Evolutionary conservation across 2,888 invertebrate species (phyloP).

Genomic region (Trisateles emortualis): DNA sequence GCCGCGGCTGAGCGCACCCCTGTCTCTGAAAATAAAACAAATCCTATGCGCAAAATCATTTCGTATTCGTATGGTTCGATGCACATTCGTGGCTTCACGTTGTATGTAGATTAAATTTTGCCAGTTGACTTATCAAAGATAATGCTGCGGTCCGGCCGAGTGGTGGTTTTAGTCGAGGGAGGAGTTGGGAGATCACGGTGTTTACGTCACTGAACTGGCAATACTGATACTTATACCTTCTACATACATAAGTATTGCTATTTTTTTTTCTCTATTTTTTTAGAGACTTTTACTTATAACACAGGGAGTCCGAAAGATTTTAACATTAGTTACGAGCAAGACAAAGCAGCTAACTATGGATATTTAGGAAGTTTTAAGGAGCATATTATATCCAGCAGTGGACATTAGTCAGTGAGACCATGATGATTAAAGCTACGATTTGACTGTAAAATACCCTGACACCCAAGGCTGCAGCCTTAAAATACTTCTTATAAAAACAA

Average conservation of each 20-base stretch:
- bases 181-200: constrained; percentile 35
- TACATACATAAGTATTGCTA: background rate
- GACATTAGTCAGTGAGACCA: too few species aligned
- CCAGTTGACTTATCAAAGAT: constrained; percentile 66
- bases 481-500: too few species aligned
- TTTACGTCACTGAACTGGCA: constrained; percentile 25
- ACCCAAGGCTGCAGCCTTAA: too few species aligned
- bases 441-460: too few species aligned
- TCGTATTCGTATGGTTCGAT: constrained; percentile 59
- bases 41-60: constrained; percentile 67
- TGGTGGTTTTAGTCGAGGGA: constrained; percentile 33
- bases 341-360: too few species aligned
- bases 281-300: too few species aligned
- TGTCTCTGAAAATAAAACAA: constrained; percentile 67
- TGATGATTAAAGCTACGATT: too few species aligned
- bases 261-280: too few species aligned
- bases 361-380: too few species aligned
- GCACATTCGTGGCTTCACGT: constrained; percentile 55
- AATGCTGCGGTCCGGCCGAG: constrained; percentile 48
- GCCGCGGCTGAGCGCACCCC: constrained; percentile 60
- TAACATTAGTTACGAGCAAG: too few species aligned
- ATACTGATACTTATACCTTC: constrained; percentile 5
- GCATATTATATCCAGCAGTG: too few species aligned
- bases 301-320: too few species aligned
- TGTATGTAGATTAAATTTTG: constrained; percentile 65